phyloP scores from a whole-genome alignment of 2,797 vertebrate genomes.

The Characodon lateralis region DNA sequence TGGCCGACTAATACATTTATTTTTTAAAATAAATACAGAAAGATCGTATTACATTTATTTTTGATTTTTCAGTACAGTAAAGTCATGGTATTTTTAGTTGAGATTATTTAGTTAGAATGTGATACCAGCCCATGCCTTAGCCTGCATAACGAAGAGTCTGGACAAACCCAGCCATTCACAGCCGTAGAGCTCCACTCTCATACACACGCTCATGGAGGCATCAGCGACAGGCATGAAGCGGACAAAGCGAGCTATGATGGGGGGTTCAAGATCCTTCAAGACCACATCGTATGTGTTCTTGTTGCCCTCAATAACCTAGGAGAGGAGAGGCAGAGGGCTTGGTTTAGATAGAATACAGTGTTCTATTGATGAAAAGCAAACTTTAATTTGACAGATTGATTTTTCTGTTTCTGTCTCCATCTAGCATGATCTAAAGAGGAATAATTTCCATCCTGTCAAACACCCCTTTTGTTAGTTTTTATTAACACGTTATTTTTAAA shows the following conservation, averaged over 20 bases:
- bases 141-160: not conserved
- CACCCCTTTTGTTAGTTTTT: no score
- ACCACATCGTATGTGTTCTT: slow-evolving; percentile 93
- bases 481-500: no score
- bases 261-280: slow-evolving; percentile 94
- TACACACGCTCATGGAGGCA: slow-evolving; percentile 93
- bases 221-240: slow-evolving; percentile 95
- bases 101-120: not conserved
- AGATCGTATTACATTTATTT: not conserved
- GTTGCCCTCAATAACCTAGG: slow-evolving; percentile 93
- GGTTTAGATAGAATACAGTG: not conserved
- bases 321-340: slow-evolving; percentile 12
- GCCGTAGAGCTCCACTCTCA: slow-evolving; percentile 96
- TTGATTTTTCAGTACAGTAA: not conserved
- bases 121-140: not conserved
- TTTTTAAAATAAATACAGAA: no score
- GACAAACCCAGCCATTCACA: slow-evolving; percentile 94
- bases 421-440: not conserved
- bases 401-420: no score
- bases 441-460: not conserved
- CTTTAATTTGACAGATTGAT: not conserved
- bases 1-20: no score
- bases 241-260: slow-evolving; percentile 91
- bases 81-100: not conserved
- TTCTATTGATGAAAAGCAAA: slow-evolving; percentile 2